Base-by-base conservation (phyloP, 92 coral and sea anemone species). In the Bergia sp. region DNA sequence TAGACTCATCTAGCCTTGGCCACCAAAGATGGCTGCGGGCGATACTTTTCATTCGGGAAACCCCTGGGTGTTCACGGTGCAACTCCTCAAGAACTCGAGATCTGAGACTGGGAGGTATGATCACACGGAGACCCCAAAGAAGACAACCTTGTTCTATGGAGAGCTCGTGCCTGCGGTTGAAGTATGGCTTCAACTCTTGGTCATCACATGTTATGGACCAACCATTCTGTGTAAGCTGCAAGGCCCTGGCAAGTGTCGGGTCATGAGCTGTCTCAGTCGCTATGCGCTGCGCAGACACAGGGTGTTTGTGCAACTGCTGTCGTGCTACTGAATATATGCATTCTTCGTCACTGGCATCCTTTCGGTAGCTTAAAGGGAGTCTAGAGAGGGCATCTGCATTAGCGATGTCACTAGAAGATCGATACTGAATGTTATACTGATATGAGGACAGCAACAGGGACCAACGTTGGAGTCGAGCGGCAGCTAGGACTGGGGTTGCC, bases 361-460 rank as follows among this genome's bases (percentile, higher is more conserved):
- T 37, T 1, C n/a, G 16, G 72, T 37, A 88, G 8, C 53, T 47
- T 8, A 47, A 47, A 7, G 53, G 8, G 3, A 47, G 92, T 75
- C 94, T 86, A n/a, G 91, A 90, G 38, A 82, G 83, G 77, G 91
- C 89, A 73, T 84, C 95, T 15, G 94, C 94, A 79, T 89, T 91
- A 47, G 82, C 90, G 4, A 92, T 86, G 41, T 86, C 90, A 0
- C 36, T 88, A 1, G 91, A 90, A 0, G 81, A 65, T 76, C 55
- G 79, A 84, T 78, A 91, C 65, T 91, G 67, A 42, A 93, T 93
- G 64, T 82, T 86, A 38, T 82, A 93, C 47, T 89, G 77, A 85
- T 79, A 89, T 0, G 91, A 89, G 20, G 89, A 88, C 3, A 84
- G 87, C 12, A 89, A 80, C 0, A 88, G 88, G 37, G 95, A 93